Evolutionary conservation across 2,113 vertebrate species (phyloP).

Genomic region (Trichomycterus rosablanca): DNA sequence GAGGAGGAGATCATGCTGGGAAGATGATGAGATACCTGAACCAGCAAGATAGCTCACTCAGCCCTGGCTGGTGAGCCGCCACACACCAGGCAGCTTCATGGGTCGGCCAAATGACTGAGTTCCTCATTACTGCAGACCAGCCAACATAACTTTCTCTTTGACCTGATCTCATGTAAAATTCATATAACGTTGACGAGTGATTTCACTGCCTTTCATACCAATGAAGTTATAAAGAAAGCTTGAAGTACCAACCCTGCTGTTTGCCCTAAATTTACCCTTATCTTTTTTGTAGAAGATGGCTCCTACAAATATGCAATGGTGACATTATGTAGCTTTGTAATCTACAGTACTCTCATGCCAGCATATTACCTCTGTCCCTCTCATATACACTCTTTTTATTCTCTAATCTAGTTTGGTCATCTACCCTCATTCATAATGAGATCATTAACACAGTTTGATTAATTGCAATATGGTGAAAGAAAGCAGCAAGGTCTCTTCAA

Average conservation of each 20-base stretch:
- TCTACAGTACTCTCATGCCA: no score
- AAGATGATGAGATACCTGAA: slow-evolving; percentile 69
- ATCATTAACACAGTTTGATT: slow-evolving; percentile 63
- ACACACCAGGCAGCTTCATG: not conserved
- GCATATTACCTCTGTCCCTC: no score
- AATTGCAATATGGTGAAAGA: slow-evolving; percentile 55
- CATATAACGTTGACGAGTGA: slow-evolving; percentile 1
- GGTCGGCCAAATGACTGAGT: not conserved
- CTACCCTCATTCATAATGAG: slow-evolving; percentile 53
- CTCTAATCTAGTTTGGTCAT: slow-evolving; percentile 38
- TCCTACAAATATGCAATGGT: no score
- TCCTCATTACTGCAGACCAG: slow-evolving; percentile 12
- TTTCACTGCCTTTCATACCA: slow-evolving; percentile 17
- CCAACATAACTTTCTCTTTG: slow-evolving; percentile 4
- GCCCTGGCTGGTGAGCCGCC: slow-evolving; percentile 6
- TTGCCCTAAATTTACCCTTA: no score
- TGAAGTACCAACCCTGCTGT: no score
- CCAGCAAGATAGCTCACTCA: slow-evolving; percentile 54
- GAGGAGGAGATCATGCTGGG: slow-evolving; percentile 58
- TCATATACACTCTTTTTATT: slow-evolving; percentile 6
- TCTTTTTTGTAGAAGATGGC: no score
- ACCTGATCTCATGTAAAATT: slow-evolving; percentile 10
- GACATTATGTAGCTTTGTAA: no score
- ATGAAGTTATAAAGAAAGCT: not conserved
- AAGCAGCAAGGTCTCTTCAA: no score